Evolutionary conservation across 1,140 invertebrate species (phyloP).

Genomic region (Anoplophora glabripennis): DNA sequence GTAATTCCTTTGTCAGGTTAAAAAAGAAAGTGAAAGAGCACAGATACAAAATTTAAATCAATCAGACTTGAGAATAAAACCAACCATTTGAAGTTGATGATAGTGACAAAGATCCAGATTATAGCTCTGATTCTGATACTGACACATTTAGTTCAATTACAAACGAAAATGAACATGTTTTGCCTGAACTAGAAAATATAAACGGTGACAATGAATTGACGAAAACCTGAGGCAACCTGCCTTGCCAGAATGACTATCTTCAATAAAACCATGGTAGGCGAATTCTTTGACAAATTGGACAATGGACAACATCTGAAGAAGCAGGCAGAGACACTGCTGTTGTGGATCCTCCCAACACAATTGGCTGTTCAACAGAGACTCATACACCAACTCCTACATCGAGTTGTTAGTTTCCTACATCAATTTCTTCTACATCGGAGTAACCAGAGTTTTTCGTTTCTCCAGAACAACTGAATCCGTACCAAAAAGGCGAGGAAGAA

Average conservation of each 20-base stretch:
- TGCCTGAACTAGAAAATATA: too few relatives aligned
- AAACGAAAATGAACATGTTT: too few relatives aligned
- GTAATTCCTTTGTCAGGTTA: too few relatives aligned
- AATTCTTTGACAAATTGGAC: constrained; percentile 1
- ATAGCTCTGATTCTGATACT: too few relatives aligned
- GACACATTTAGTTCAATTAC: too few relatives aligned
- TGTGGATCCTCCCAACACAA: not conserved
- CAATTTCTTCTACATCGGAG: constrained; percentile 4
- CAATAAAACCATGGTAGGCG: not conserved
- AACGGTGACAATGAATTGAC: too few relatives aligned
- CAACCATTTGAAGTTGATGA: too few relatives aligned
- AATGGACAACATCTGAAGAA: not conserved
- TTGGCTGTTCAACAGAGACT: not conserved
- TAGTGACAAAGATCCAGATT: too few relatives aligned
- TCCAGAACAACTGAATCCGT: not conserved
- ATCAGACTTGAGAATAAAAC: too few relatives aligned
- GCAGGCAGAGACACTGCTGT: not conserved
- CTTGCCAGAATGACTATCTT: constrained; percentile 7
- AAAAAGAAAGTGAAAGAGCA: too few relatives aligned
- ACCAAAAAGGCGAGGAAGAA: constrained; percentile 1
- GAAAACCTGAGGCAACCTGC: constrained; percentile 14
- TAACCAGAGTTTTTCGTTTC: constrained; percentile 4
- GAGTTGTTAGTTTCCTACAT: constrained; percentile 4
- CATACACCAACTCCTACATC: not conserved
- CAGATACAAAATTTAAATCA: too few relatives aligned